Evolutionary conservation across 1,140 invertebrate genomes (phyloP), one percentile per base, ranked within the genome.

Genomic region (Dreissena rostriformis): DNA sequence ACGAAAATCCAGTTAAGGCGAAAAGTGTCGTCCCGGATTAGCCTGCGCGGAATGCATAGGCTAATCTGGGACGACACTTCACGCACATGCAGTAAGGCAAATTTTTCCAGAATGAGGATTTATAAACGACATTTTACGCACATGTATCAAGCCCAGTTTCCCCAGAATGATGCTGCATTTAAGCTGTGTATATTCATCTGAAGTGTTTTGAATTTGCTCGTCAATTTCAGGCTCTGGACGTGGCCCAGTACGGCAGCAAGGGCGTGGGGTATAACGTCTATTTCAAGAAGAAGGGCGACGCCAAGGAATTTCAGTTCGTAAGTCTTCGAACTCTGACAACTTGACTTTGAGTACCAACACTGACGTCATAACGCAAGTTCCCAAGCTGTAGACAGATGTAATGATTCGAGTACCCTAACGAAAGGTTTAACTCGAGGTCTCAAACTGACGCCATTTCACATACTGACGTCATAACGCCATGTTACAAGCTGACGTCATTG

Each of bases 241-340:
- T 65, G 51, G 71, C 73, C 15, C 73, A 84, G 28, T 75, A 78
- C 29, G 52, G 73, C 17, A 74, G 82, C 29, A 8, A 28, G n/a
- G 55, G 39, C 19, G 19, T 84, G n/a, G 74, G 82, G n/a, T 84
- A 84, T 57, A 84, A 61, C 52, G 73, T 84, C 7, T 84, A 84
- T 55, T 84, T 77, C 15, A 61, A 57, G 19, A 70, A 61, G 65
- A 49, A 77, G 29, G 66, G 29, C 26, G 81, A 83, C 15, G 39
- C 22, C 4, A 76, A 29, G 52, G 81, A 83, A n/a, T 83, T 72
- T 72, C 29, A 57, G 7, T 26, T 68, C 26, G 81, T 83, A 74
- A 66, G 63, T 68, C 10, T 39, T 12, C 1, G 4, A 14, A 39
- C 2, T 5, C 2, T 39, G 39, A 39, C 39, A 8, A 5, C 7